Evolutionary conservation across 2,113 vertebrate species (phyloP).

Genomic region (Pluvialis apricaria): DNA sequence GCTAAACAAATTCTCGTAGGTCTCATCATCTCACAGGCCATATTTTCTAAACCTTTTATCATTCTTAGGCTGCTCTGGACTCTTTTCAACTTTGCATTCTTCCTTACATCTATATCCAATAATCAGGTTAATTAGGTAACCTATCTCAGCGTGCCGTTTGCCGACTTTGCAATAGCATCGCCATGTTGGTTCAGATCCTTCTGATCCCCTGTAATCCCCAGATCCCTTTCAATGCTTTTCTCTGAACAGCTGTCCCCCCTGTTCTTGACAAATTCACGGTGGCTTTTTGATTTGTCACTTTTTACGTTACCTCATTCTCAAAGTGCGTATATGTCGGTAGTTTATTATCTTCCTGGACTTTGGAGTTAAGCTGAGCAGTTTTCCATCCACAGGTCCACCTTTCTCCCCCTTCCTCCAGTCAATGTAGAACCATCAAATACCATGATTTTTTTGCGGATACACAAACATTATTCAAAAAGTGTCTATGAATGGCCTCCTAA

Average conservation of each 20-base stretch:
- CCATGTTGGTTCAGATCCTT: background rate
- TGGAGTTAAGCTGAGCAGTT: background rate
- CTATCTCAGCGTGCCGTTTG: background rate
- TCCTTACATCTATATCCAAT: background rate
- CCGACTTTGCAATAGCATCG: background rate
- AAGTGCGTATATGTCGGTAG: background rate
- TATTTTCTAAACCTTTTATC: background rate
- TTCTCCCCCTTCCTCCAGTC: background rate
- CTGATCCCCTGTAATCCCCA: background rate
- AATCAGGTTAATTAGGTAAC: conserved; percentile 24
- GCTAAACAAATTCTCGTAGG: background rate
- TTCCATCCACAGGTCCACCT: accelerated
- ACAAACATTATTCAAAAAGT: background rate
- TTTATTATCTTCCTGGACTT: background rate
- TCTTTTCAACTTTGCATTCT: background rate
- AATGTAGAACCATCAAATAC: background rate
- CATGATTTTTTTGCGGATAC: background rate
- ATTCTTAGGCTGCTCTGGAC: background rate
- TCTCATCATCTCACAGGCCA: accelerated
- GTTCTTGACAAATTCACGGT: background rate
- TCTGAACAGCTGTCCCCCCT: background rate
- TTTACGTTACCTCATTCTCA: background rate
- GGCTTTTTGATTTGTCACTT: background rate
- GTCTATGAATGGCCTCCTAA: background rate
- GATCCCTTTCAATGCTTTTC: background rate